Evolutionary conservation across 2,888 invertebrate genomes (phyloP), one percentile per base, ranked within the genome.

Genomic region (Trachelus stipa): DNA sequence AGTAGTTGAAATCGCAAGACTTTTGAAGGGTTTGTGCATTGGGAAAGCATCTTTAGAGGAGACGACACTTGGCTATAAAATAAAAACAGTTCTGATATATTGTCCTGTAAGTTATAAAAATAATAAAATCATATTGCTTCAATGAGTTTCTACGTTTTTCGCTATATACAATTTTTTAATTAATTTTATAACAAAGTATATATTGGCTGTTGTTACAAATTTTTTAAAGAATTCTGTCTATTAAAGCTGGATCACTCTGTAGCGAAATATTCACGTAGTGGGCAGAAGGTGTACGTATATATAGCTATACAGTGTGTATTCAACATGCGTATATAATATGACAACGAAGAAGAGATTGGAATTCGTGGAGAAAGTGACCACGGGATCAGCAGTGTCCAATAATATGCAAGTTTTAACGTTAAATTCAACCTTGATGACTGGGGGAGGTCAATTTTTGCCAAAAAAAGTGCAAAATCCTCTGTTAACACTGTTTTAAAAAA

Each of bases 321-420:
- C 31, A n/a, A 76, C 74, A 35, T 56, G 33, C 76, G 74, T 73
- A 35, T 71, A 35, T 71, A 35, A 76, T 73, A 73, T 76, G 79
- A 76, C 76, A 79, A 79, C 76, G 79, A 74, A 79, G 79, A 74
- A 40, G 76, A 79, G 79, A 74, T 74, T 73, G 76, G 68, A 73
- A 69, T 37, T 31, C 69, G 69, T 23, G 79, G 79, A 79, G 79
- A 79, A 79, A 79, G 79, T 40, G 76, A 73, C 73, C 79, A 34
- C 73, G 9, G 31, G 68, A 30, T 40, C 56, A 34, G 75, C 68
- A 30, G 68, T 68, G 68, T 40, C 68, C 68, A 40, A 68, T 75
- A 30, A 74, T 75, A 23, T 23, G 68, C 30, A 40, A 6, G 75
- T 69, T 31, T 15, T 34, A 33, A n/a, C 35, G 76, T 69, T 73